Conservation (phyloP, 1,140 invertebrate species). For the Drosophila ohnishii region DNA sequence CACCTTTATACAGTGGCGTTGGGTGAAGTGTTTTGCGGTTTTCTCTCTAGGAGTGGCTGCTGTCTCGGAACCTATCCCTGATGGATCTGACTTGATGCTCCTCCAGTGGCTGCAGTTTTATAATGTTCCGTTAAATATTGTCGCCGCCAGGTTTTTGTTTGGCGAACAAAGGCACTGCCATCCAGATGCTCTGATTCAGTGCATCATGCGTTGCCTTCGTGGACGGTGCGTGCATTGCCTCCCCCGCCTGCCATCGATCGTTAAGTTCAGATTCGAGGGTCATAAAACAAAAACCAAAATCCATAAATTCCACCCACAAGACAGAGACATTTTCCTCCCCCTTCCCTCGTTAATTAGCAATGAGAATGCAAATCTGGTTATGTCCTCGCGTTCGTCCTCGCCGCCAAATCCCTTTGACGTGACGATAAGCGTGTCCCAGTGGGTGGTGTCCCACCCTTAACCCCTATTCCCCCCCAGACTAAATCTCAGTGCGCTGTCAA, state of each 20-base stretch:
- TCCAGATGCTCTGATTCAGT: slow-evolving; percentile 31
- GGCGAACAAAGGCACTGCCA: slow-evolving; percentile 59
- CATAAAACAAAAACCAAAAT: slow-evolving; percentile 43
- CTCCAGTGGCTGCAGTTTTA: slow-evolving; percentile 43
- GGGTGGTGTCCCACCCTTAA: slow-evolving; percentile 8
- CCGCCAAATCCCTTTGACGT: slow-evolving; percentile 54
- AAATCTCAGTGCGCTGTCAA: neutral
- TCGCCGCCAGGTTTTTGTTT: slow-evolving; percentile 35
- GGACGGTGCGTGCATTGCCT: slow-evolving; percentile 60
- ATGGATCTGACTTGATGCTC: slow-evolving; percentile 38
- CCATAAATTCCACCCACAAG: slow-evolving; percentile 38
- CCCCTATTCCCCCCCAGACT: neutral
- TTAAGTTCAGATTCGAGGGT: slow-evolving; percentile 34
- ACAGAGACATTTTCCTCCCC: slow-evolving; percentile 1
- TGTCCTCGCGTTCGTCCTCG: slow-evolving; percentile 25
- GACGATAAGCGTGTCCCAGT: slow-evolving; percentile 45
- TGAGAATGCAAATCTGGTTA: slow-evolving; percentile 39
- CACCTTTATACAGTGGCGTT: neutral
- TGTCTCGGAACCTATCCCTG: slow-evolving; percentile 28
- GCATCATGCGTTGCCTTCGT: slow-evolving; percentile 67
- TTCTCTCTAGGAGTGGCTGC: slow-evolving; percentile 6
- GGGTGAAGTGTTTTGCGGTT: neutral
- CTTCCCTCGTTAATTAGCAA: slow-evolving; percentile 23
- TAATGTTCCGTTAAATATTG: slow-evolving; percentile 32
- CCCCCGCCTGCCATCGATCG: slow-evolving; percentile 12